Conservation (phyloP, 2,113 vertebrate species). For the Agapornis roseicollis region DNA sequence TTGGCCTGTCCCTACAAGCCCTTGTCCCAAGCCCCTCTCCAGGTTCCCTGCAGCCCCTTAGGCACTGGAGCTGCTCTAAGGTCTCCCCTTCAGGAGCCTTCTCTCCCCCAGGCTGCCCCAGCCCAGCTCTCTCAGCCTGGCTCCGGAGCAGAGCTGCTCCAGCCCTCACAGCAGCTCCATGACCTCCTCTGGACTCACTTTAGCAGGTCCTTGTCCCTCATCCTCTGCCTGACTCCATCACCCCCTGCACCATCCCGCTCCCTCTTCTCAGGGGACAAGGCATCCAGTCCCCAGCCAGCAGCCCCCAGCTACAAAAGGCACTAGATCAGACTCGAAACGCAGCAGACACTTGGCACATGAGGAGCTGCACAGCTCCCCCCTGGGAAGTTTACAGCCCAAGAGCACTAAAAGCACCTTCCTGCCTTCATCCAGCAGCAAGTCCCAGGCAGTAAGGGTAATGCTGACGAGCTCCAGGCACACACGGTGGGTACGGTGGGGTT, state of each 20-base stretch:
- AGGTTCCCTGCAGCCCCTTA: no score
- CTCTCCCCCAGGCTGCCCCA: background rate
- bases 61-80: no score
- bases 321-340: background rate
- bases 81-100: no score
- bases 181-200: background rate
- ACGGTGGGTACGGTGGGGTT: background rate
- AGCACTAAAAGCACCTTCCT: background rate
- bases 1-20: no score
- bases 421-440: background rate
- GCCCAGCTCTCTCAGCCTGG: background rate
- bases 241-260: background rate
- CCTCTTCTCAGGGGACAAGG: background rate
- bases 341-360: fast-evolving
- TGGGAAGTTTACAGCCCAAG: background rate
- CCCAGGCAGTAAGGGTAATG: background rate
- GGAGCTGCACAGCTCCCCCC: background rate
- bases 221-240: background rate
- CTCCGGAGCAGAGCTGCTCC: background rate
- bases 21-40: no score
- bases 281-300: background rate
- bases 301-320: fast-evolving
- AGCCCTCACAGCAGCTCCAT: background rate
- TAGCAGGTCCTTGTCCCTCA: background rate
- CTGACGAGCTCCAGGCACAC: background rate